phyloP scores from a whole-genome alignment of 1,140 invertebrate genomes.

The Copidosoma floridanum region DNA sequence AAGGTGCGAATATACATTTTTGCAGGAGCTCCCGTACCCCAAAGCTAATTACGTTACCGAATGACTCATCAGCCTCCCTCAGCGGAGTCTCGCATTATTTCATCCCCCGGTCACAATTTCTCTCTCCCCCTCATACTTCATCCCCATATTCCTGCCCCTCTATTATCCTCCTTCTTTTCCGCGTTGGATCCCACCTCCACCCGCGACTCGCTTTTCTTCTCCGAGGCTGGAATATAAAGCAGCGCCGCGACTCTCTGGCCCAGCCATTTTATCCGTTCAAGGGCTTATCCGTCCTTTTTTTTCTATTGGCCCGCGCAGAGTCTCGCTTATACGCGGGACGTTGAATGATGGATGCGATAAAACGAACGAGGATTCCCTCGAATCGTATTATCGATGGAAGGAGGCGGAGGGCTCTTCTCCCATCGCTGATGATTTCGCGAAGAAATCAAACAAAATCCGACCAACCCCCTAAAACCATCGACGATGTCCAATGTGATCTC shows the following conservation, averaged over 20 bases:
- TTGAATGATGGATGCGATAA: neutral
- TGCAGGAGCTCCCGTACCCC: conserved; percentile 5
- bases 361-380: too few species aligned
- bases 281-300: conserved; percentile 27
- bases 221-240: conserved; percentile 41
- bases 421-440: too few species aligned
- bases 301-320: neutral
- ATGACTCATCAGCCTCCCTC: conserved; percentile 35
- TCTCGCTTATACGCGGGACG: too few species aligned
- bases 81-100: conserved; percentile 34
- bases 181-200: too few species aligned
- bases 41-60: conserved; percentile 50
- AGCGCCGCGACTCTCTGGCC: neutral
- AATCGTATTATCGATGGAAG: too few species aligned
- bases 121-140: neutral
- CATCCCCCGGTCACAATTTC: conserved; percentile 22
- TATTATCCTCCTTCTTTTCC: neutral
- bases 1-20: too few species aligned
- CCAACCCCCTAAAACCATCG: too few species aligned
- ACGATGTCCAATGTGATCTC: too few species aligned
- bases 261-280: too few species aligned
- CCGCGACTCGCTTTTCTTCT: conserved; percentile 31
- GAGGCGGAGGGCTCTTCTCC: too few species aligned
- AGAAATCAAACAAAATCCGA: too few species aligned
- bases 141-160: neutral